Evolutionary conservation across 2,888 invertebrate genomes (phyloP), one percentile per base, ranked within the genome.

Genomic region (Amiota communis): DNA sequence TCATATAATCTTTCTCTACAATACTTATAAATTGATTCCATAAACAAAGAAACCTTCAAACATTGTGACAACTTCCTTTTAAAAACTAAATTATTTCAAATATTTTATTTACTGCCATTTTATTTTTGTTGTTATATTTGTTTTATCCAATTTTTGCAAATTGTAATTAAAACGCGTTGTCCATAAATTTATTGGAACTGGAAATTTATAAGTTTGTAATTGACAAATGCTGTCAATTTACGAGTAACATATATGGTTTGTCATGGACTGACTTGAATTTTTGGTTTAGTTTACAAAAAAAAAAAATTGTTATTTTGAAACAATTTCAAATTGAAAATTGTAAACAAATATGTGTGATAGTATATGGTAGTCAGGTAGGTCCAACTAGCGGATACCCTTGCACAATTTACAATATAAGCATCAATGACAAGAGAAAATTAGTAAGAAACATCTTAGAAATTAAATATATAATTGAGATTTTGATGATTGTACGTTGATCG

Each of bases 111-210:
- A 2, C n/a, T 17, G 57, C 10, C 17, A 57, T 10, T 15, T 57
- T 4, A 10, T 6, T 17, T 57, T 57, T 57, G 17, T 15, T 57
- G 17, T 10, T 17, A 15, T 57, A 53, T n/a, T 53, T 53, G 53
- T 53, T 53, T 53, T 36, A 36, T 6, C 36, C 36, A 36, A n/a
- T 57, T 57, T 57, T 57, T 9, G 17, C 57, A 57, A 57, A 57
- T n/a, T 57, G 57, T 10, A 57, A 57, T 57, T 17, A 57, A 15
- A 17, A 57, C 13, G 57, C 57, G 57, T 57, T 57, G 57, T 57
- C 15, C 57, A 57, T 57, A 57, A 57, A 17, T 10, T 17, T n/a
- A 57, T 15, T 57, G 13, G 15, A 57, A 15, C 53, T 36, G 36
- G 36, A 57, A 57, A 57, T 10, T 9, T n/a, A 57, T n/a, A 15